These are phyloP conservation scores for Shinisaurus crocodilurus DNA, from an alignment of 2,113 vertebrate species.

Conservation along the genomic window DNA sequence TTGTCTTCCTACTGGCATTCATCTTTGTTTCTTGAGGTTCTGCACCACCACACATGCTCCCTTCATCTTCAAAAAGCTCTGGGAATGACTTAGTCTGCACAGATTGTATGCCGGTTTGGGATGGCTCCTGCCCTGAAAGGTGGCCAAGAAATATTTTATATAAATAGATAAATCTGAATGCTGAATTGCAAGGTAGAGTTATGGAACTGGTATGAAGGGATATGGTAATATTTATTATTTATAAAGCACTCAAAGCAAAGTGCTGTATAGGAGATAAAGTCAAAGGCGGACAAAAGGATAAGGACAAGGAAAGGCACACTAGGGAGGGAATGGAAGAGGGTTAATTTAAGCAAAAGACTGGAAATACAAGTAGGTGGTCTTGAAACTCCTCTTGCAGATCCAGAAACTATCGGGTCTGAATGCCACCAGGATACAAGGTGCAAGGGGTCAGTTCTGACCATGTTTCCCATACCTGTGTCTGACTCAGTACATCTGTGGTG, in stretches of 20 bases:
- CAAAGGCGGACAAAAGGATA: not conserved
- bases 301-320: not conserved
- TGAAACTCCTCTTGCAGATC: not conserved
- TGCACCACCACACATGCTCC: not conserved
- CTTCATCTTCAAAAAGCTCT: not conserved
- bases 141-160: too few relatives aligned
- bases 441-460: not conserved
- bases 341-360: not conserved
- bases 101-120: too few relatives aligned
- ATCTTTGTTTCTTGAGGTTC: not conserved
- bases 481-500: not conserved
- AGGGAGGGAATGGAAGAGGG: not conserved
- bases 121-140: not conserved
- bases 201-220: not conserved
- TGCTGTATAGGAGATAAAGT: not conserved
- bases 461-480: not conserved
- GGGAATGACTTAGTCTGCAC: not conserved
- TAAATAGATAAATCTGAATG: not conserved
- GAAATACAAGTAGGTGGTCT: not conserved
- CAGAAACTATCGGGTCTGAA: not conserved
- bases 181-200: not conserved
- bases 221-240: conserved; percentile 16
- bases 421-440: not conserved
- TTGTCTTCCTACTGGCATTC: not conserved
- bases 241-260: conserved; percentile 2